Evolutionary conservation across 2,797 vertebrate species (phyloP), one percentile per base, ranked within the genome.

Genomic region (Anomalospiza imberbis): DNA sequence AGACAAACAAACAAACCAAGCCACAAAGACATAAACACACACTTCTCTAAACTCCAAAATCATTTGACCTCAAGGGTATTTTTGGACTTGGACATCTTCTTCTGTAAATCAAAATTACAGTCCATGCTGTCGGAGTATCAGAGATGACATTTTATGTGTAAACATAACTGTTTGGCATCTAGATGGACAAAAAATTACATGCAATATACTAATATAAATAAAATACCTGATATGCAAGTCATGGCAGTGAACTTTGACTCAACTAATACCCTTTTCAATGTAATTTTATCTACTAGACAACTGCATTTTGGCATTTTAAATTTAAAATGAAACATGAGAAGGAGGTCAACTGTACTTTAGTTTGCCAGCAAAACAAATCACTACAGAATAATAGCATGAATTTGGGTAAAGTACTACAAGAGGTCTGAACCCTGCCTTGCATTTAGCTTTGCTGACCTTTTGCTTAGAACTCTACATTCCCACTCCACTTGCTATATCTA

Each of bases 371-470:
- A 88, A 70, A 72, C 6, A 8, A 62, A 42, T 77, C 12, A 10
- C 31, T 47, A 26, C 22, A 72, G 15, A 75, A 63, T 36, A 88
- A 58, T 13, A 6, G 45, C 45, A 72, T 10, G 12, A 66, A 48
- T 70, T 87, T 70, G 81, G 11, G 31, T 73, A n/a, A 85, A 72
- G 26, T 48, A 51, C 34, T 94, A 55, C 31, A 44, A 16, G 74
- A 86, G 8, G 17, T 71, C 29, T 38, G 36, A 78, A 40, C 14
- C 7, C 2, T 60, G 14, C 6, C 45, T 58, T 74, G 5, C 74
- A 61, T 93, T 83, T 91, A 91, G 50, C 18, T 94, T 72, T 78
- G 65, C 58, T 91, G 79, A 93, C 91, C 74, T 95, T 92, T 95
- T 50, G 3, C 57, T 92, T 88, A 74, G 67, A 81, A 89, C 61